A percentile compares a stretch with the other conserved stretches of the same genome.
phyloP scores from a whole-genome alignment of 2,888 invertebrate species.

The Caenorhabditis wallacei region DNA sequence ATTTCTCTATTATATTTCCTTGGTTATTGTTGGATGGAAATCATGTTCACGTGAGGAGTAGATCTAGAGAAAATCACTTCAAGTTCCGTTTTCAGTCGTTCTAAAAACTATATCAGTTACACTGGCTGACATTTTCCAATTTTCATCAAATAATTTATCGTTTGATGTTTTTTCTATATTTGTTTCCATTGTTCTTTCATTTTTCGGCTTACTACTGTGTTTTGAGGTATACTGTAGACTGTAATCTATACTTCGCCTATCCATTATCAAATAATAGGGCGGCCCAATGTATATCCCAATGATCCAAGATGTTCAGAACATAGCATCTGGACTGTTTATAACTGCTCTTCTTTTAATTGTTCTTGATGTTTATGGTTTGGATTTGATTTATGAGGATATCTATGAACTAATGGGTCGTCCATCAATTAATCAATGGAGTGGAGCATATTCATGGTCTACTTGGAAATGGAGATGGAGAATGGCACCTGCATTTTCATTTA shows the following conservation, averaged over 20 bases:
- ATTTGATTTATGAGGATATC: conserved; percentile 26
- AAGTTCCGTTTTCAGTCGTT: background rate
- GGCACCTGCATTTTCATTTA: conserved; percentile 32
- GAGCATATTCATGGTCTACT: conserved; percentile 4
- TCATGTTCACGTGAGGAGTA: conserved; percentile 13
- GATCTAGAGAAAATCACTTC: background rate
- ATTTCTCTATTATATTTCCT: conserved; percentile 15
- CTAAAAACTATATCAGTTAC: conserved; percentile 8
- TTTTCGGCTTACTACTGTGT: conserved; percentile 15
- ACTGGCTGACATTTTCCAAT: conserved; percentile 1
- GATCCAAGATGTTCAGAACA: conserved; percentile 9
- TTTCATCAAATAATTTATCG: background rate
- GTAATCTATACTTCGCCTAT: background rate
- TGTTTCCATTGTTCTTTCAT: conserved; percentile 2
- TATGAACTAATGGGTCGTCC: conserved; percentile 13
- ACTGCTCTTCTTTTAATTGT: conserved; percentile 5
- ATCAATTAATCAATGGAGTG: background rate
- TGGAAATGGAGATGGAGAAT: conserved; percentile 45
- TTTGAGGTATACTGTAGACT: conserved; percentile 4
- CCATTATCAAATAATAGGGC: background rate
- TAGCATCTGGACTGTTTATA: conserved; percentile 7
- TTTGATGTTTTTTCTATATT: conserved; percentile 5
- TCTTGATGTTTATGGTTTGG: conserved; percentile 14
- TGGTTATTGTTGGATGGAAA: conserved; percentile 36
- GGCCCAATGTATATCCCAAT: conserved; percentile 11